Evolutionary conservation across 2,797 vertebrate genomes (phyloP).

Genomic region (Oreochromis mossambicus): DNA sequence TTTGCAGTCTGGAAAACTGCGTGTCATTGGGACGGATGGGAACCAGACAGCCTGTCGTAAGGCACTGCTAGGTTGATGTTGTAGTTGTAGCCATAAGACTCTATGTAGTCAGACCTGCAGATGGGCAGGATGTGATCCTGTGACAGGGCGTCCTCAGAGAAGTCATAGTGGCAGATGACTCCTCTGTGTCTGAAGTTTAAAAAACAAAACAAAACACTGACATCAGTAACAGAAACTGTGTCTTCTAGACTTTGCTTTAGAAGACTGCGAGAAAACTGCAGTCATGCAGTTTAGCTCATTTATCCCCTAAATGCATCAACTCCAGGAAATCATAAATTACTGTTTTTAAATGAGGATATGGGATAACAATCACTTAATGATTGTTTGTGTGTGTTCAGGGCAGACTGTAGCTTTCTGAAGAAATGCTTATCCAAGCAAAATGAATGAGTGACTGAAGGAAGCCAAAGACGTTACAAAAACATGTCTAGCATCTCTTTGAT

Average conservation of each 20-base stretch:
- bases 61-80: constrained; percentile 87
- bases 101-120: constrained; percentile 83
- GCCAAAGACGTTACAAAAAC: neutral
- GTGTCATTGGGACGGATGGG: constrained; percentile 43
- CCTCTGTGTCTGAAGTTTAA: constrained; percentile 80
- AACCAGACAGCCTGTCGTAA: constrained; percentile 72
- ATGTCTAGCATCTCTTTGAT: neutral
- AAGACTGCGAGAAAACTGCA: neutral
- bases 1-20: neutral
- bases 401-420: neutral
- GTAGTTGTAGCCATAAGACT: constrained; percentile 83
- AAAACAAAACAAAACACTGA: neutral
- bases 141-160: constrained; percentile 80
- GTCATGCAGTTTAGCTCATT: neutral
- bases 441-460: neutral
- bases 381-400: neutral
- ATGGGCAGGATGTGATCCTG: constrained; percentile 85
- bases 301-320: neutral
- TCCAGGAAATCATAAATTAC: neutral
- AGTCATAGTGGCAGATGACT: constrained; percentile 87
- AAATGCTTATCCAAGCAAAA: neutral
- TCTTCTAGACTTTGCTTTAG: neutral
- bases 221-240: neutral
- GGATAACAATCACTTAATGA: neutral
- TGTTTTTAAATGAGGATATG: neutral